Base-by-base conservation (phyloP, 2,113 vertebrate species). In the Leiothrix lutea region DNA sequence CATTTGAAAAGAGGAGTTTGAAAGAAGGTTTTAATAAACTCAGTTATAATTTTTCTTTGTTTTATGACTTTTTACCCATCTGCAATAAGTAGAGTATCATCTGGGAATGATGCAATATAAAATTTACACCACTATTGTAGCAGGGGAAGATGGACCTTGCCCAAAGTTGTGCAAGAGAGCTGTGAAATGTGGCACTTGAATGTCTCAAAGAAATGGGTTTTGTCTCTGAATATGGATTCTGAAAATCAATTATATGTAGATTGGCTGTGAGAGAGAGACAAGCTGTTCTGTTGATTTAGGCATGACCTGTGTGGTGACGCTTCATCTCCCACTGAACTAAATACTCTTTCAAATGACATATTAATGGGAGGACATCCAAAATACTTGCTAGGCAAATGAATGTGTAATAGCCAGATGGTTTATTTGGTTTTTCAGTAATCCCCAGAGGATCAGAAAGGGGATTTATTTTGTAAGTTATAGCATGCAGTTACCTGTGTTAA, bases 221-320 rank as follows among this genome's bases (percentile, higher is more conserved):
- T 67, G 82, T 95, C 88, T 79, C 80, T 95, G 91, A 95, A 74
- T 84, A 75, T 94, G 92, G 78, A 92, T 94, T 71, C 82, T 91
- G 87, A 92, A 97, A 97, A 96, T 96, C 95, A 97, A 96, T 97
- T 97, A 96, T 94, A 91, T 92, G 94, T 96, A 96, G 87, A 95
- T 95, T 95, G 94, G 88, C 91, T 95, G 67, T 94, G 95, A 94
- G 96, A 92, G 95, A 86, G 86, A 96, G 72, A 95, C 96, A 97
- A 97, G 95, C 95, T 97, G 95, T 97, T 97, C 94, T 94, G 90
- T 89, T 96, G 97, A 94, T 96, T 96, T 96, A 97, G 96, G 92
- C 88, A 86, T 97, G 96, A 97, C 97, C 96, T 96, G 74, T 95
- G 84, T 94, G 84, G 93, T 93, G 94, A 95, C 0, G 90, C 89